A percentile compares a stretch with the other conserved stretches of the same genome.
Evolutionary conservation across 2,113 vertebrate species (phyloP).

Genomic region (Rallus limicola): DNA sequence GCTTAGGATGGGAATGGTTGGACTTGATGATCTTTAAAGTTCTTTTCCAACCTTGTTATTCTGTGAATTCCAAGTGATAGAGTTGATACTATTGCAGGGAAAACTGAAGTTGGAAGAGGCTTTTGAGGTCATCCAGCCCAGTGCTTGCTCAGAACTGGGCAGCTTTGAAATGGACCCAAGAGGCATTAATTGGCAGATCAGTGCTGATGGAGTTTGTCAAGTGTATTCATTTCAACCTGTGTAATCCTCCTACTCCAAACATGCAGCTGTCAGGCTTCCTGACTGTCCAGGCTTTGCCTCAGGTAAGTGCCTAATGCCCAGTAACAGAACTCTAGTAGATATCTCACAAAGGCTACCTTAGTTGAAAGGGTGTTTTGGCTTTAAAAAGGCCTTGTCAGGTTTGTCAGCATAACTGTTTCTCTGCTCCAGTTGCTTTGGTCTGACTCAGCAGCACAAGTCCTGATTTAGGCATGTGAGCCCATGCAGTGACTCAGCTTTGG

Average conservation of each 20-base stretch:
- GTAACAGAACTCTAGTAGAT: background rate
- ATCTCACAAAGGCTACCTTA: background rate
- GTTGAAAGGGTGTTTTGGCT: background rate
- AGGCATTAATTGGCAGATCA: background rate
- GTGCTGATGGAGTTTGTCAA: background rate
- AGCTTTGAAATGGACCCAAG: background rate
- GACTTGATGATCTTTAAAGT: too few relatives aligned
- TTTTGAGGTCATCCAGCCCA: background rate
- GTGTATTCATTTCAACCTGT: background rate
- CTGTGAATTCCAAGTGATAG: background rate
- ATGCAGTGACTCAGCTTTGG: slow-evolving; percentile 44
- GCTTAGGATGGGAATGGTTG: too few relatives aligned
- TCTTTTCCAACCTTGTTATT: too few relatives aligned
- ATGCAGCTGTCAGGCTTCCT: background rate
- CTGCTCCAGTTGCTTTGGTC: background rate
- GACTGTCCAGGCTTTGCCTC: background rate
- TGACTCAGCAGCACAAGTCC: slow-evolving; percentile 57
- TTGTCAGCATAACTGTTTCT: background rate
- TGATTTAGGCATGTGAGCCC: background rate
- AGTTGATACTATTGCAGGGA: background rate
- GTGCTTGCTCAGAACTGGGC: background rate
- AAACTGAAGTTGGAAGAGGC: background rate
- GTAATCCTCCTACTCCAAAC: accelerated
- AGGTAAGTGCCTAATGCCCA: background rate
- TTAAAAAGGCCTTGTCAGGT: background rate